Evolutionary conservation across 1,140 invertebrate genomes (phyloP), one percentile per base, ranked within the genome.

Genomic region (Brachionus paranguensis): DNA sequence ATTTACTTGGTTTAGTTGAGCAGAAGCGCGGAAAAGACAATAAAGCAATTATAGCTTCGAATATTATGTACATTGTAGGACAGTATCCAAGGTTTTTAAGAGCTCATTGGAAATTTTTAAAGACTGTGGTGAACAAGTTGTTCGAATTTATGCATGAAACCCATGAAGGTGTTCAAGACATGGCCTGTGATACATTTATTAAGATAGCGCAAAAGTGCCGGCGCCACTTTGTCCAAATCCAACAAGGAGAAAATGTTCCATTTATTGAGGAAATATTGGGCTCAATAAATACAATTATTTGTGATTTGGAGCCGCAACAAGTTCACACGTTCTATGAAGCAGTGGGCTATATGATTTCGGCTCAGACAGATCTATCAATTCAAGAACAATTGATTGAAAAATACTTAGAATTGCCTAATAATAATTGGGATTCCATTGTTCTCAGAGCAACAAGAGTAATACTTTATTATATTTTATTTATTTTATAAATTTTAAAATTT

Each of bases 71-170:
- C 90, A 97, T 99, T 85, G 98, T 99, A 45, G 98, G 98, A 33
- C 98, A 99, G 88, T 99, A 99, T 91, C 98, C 98, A 70, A 91
- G 97, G 68, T 99, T 99, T 91, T 91, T 99, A 55, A 91, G 96
- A 86, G 96, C 96, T n/a, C 98, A 99, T 90, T 99, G 98, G 98
- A 97, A 98, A 89, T 99, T 99, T 90, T 92, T 99, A n/a, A 99
- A 99, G 91, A 99, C 98, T 83, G 98, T 99, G 87, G 97, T 99
- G 65, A 99, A 99, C 91, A 99, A 99, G 91, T 91, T 99, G 45
- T 99, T 99, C 91, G 98, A 99, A 91, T 99, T 99, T 89, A 99
- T 99, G 98, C 98, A 99, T 90, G 96, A 99, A 92, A 98, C 97
- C 41, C 98, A 99, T 89, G 98, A 99, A 89, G 98, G 98, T 87